Evolutionary conservation across 2,797 vertebrate species (phyloP), one percentile per base, ranked within the genome.

Genomic region (Anguilla marmorata): DNA sequence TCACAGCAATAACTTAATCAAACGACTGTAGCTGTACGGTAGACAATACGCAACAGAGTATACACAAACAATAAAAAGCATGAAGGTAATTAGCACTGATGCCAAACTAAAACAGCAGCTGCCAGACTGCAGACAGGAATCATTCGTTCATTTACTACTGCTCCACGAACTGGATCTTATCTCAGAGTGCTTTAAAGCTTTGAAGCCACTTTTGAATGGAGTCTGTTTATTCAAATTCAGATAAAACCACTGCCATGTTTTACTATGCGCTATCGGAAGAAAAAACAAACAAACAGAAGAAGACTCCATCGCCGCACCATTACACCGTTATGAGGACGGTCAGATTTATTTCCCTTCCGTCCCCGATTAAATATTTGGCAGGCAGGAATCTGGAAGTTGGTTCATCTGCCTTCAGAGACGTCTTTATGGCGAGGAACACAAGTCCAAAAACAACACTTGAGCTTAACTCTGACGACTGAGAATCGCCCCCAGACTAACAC

Each of bases 21-120:
- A 52, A 52, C 50, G 50, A 11, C 50, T 52, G 50, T 52, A 52
- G 50, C 50, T 8, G 56, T 58, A 58, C 16, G 16, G 14, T 58
- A 19, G 56, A 58, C 56, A 58, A 16, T 58, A 58, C 0, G 16
- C 56, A 58, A 19, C 16, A 19, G 56, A 16, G 14, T 58, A 58
- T 58, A 58, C 14, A 16, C 56, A 58, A 58, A 24, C 14, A 60
- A 19, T 85, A 21, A 24, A 21, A 63, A n/a, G 30, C 11, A 60
- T n/a, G 60, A 14, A 41, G 66, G 24, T 69, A 48, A 76, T 76
- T 41, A 76, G 12, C 63, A n/a, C 2, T 30, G 11, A 50, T 8
- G 41, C 37, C 72, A n/a, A 72, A 85, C 19, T 72, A 37, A 48
- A 86, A 86, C 9, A 41, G 50, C 85, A 85, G 27, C 37, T 85